Percentiles rank a stretch among this genome's conserved stretches.
phyloP scores from a whole-genome alignment of 2,888 invertebrate species.

The Arrhopalites spinosus region DNA sequence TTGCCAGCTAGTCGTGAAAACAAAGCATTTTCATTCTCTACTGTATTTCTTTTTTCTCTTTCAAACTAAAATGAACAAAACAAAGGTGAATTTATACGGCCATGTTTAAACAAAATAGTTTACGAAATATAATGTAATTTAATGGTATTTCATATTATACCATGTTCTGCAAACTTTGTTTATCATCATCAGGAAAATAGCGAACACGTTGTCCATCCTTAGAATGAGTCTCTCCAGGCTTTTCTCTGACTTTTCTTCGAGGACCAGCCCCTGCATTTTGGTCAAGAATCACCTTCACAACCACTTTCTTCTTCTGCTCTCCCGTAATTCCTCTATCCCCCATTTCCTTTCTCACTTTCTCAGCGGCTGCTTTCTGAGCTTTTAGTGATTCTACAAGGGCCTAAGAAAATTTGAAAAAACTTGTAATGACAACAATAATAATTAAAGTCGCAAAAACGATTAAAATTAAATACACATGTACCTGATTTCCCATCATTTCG shows the following conservation, averaged over 20 bases:
- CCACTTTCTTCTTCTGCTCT: slow-evolving; percentile 41
- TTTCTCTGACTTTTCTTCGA: slow-evolving; percentile 40
- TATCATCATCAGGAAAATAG: slow-evolving; percentile 90
- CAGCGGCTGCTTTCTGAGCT: slow-evolving; percentile 62
- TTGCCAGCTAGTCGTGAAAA: slow-evolving; percentile 74
- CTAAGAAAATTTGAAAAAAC: slow-evolving; percentile 59
- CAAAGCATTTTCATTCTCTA: slow-evolving; percentile 78
- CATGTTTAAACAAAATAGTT: too few species aligned
- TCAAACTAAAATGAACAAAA: slow-evolving; percentile 59
- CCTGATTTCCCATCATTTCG: slow-evolving; percentile 83
- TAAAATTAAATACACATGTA: too few species aligned
- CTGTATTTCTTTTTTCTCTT: slow-evolving; percentile 76
- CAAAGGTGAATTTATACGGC: too few species aligned
- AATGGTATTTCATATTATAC: too few species aligned
- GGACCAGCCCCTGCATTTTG: slow-evolving; percentile 30
- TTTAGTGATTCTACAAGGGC: slow-evolving; percentile 61
- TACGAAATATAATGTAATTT: slow-evolving; percentile 40
- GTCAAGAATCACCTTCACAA: slow-evolving; percentile 49
- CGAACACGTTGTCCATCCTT: slow-evolving; percentile 72
- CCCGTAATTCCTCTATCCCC: slow-evolving; percentile 35
- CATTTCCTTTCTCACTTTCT: slow-evolving; percentile 53
- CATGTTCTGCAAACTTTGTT: slow-evolving; percentile 82
- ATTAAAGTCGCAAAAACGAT: too few species aligned
- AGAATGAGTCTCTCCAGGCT: slow-evolving; percentile 68
- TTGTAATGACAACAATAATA: too few species aligned